phyloP scores from a whole-genome alignment of 2,888 invertebrate genomes.

The Lagria hirta region DNA sequence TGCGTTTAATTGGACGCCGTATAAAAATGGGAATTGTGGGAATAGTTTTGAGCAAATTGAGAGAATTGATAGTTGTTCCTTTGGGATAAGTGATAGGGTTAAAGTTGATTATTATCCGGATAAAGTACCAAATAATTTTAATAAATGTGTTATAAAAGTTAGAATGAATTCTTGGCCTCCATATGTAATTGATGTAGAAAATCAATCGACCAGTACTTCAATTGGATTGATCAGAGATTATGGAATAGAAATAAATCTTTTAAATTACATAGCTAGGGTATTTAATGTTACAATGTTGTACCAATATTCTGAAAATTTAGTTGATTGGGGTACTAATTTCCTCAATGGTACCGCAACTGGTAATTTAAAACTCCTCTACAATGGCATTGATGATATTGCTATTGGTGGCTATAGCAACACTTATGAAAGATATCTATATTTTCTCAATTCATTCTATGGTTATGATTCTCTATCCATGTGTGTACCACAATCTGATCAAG shows the following conservation, averaged over 20 bases:
- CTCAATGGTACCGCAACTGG: too few relatives aligned
- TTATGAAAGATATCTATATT: too few relatives aligned
- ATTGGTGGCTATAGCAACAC: too few relatives aligned
- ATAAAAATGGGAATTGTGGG: slow-evolving; percentile 12
- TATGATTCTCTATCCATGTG: too few relatives aligned
- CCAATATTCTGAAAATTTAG: background rate
- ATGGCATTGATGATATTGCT: too few relatives aligned
- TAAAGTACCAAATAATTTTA: slow-evolving; percentile 30
- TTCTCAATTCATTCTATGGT: too few relatives aligned
- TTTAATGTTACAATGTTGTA: slow-evolving; percentile 7
- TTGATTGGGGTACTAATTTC: too few relatives aligned
- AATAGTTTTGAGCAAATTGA: slow-evolving; percentile 4
- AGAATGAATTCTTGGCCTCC: slow-evolving; percentile 31
- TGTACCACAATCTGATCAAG: too few relatives aligned
- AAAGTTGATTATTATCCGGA: slow-evolving; percentile 21
- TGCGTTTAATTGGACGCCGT: slow-evolving; percentile 23
- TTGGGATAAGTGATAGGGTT: slow-evolving; percentile 8
- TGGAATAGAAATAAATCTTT: too few relatives aligned
- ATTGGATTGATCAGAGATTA: too few relatives aligned
- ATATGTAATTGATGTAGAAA: slow-evolving; percentile 27
- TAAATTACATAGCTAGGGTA: slow-evolving; percentile 1
- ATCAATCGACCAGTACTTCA: slow-evolving; percentile 9
- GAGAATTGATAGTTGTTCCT: slow-evolving; percentile 18
- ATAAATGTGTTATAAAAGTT: slow-evolving; percentile 31
- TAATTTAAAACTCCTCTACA: too few relatives aligned